These are phyloP conservation scores for Bothrops alternatus DNA, from an alignment of 2,797 vertebrate species.

Conservation along the genomic window DNA sequence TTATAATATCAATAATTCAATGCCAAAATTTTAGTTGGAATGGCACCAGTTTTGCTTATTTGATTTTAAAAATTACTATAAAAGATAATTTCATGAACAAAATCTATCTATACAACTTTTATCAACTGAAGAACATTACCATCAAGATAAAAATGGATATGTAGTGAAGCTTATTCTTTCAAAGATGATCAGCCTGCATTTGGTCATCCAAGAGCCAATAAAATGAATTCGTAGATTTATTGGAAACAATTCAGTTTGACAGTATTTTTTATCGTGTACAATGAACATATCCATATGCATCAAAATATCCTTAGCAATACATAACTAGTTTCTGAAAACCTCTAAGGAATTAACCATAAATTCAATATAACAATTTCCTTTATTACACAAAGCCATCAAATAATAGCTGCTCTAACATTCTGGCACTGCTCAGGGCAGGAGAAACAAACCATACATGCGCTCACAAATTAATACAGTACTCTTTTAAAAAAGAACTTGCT, in stretches of 20 bases:
- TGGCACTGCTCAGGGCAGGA: background rate
- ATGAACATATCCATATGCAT: background rate
- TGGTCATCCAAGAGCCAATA: background rate
- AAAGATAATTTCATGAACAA: background rate
- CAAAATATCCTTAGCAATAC: background rate
- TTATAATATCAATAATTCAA: background rate
- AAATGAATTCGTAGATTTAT: background rate
- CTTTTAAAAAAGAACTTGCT: slow-evolving; percentile 12
- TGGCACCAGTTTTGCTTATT: background rate
- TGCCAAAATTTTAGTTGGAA: background rate
- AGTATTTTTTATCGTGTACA: slow-evolving; percentile 12
- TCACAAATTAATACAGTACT: background rate
- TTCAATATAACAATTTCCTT: background rate
- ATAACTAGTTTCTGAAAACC: slow-evolving; percentile 1
- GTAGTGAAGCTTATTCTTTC: slow-evolving; percentile 18
- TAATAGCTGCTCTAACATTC: slow-evolving; percentile 14
- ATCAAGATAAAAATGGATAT: background rate
- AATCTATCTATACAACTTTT: accelerated
- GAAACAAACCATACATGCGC: background rate
- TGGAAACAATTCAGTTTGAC: background rate
- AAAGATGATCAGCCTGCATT: background rate
- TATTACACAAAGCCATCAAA: background rate
- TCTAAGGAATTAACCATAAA: slow-evolving; percentile 18
- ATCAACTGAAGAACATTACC: background rate
- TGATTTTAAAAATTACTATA: slow-evolving; percentile 1